Percentiles rank a stretch among this genome's conserved stretches.
phyloP scores from a whole-genome alignment of 1,140 invertebrate species.

The Cherax quadricarinatus region DNA sequence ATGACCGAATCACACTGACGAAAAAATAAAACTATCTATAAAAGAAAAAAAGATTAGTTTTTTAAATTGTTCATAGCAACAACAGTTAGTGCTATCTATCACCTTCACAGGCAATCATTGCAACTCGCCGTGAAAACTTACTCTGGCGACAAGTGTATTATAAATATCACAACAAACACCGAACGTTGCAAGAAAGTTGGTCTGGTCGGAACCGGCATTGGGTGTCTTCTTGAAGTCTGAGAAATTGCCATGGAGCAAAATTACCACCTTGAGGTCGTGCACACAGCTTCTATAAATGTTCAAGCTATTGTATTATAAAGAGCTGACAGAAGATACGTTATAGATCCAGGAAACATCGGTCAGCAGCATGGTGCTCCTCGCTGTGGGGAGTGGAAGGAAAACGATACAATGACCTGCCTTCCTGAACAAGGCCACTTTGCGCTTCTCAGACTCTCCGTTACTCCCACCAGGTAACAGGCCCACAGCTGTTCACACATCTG shows the following conservation, averaged over 20 bases:
- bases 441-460: no score
- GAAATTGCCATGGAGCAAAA: not conserved
- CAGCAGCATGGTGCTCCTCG: not conserved
- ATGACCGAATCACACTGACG: constrained; percentile 1
- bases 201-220: no score
- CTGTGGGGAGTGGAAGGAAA: not conserved
- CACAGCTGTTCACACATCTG: no score
- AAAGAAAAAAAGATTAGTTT: not conserved
- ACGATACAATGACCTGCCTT: no score
- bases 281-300: not conserved
- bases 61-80: not conserved
- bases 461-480: no score
- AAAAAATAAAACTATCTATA: constrained; percentile 2
- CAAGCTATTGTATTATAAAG: not conserved
- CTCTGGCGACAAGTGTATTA: not conserved
- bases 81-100: not conserved
- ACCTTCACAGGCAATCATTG: not conserved
- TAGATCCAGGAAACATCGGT: not conserved
- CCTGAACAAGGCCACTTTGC: no score
- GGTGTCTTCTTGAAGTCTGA: not conserved
- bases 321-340: not conserved
- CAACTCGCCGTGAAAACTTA: not conserved
- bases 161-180: not conserved
- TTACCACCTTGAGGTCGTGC: not conserved
- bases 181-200: no score